Evolutionary conservation across 2,888 invertebrate genomes (phyloP).

Genomic region (Diploptera punctata): DNA sequence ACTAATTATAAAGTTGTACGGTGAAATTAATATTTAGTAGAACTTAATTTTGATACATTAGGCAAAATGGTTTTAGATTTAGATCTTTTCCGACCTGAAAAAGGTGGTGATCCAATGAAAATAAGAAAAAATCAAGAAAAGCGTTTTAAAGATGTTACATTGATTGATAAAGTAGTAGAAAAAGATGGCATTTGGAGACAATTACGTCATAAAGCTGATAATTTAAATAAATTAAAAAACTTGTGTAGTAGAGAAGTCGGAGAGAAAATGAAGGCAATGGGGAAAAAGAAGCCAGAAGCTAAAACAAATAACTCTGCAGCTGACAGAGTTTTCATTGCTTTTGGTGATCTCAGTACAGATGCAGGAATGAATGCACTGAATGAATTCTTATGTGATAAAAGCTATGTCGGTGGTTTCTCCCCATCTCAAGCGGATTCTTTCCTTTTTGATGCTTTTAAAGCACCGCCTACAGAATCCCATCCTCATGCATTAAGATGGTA

Average conservation of each 20-base stretch:
- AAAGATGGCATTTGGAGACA: conserved; percentile 92
- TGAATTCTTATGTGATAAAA: conserved; percentile 43
- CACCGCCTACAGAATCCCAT: conserved; percentile 33
- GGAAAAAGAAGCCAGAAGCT: background rate
- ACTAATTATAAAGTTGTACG: too few species aligned
- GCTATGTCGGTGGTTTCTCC: conserved; percentile 46
- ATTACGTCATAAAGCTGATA: conserved; percentile 88
- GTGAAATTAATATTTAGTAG: too few species aligned
- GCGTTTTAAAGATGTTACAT: conserved; percentile 88
- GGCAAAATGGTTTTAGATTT: conserved; percentile 93
- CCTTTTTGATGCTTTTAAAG: conserved; percentile 42
- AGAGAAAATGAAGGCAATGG: conserved; percentile 86
- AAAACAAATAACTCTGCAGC: background rate
- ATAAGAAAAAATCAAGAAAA: conserved; percentile 91
- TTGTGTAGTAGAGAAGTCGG: conserved; percentile 96
- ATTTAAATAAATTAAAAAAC: conserved; percentile 95
- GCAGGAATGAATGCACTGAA: conserved; percentile 31
- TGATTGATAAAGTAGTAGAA: conserved; percentile 91
- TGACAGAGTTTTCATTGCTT: background rate
- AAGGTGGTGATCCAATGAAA: conserved; percentile 92
- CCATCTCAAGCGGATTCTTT: conserved; percentile 45
- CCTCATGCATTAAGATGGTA: conserved; percentile 45
- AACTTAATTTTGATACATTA: too few species aligned
- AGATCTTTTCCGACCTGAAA: conserved; percentile 94
- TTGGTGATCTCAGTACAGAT: conserved; percentile 18